phyloP scores from a whole-genome alignment of 2,113 vertebrate species.

The Oreochromis aureus region DNA sequence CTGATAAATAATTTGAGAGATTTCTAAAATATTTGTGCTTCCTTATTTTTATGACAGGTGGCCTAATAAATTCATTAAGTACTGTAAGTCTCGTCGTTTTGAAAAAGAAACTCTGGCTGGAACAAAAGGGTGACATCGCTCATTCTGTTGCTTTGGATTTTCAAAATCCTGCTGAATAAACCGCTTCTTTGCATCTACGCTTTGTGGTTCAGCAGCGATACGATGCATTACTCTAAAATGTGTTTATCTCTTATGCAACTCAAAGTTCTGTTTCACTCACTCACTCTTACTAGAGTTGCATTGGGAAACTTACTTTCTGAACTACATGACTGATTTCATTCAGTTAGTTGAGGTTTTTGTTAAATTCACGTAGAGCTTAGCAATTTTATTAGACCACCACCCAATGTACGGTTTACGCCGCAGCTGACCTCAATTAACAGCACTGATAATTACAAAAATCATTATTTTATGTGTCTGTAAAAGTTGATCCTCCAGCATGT shows the following conservation, averaged over 20 bases:
- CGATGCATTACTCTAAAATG: neutral
- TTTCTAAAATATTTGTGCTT: neutral
- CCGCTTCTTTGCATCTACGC: neutral
- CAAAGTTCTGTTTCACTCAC: neutral
- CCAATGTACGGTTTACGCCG: neutral
- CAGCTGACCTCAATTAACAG: neutral
- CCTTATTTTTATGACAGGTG: neutral
- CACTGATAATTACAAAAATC: neutral
- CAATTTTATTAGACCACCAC: neutral
- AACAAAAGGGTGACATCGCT: neutral
- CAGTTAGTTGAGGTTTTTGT: neutral
- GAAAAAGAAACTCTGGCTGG: neutral
- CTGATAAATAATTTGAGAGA: neutral
- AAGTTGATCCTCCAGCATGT: neutral
- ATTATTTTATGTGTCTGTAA: neutral
- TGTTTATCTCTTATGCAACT: neutral
- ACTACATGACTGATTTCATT: neutral
- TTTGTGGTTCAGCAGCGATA: neutral
- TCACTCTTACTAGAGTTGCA: neutral
- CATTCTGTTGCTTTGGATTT: neutral
- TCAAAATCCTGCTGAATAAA: neutral
- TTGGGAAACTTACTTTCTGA: neutral
- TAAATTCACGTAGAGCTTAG: neutral
- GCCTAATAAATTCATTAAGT: neutral
- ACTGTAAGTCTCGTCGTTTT: neutral